phyloP scores from a whole-genome alignment of 2,888 invertebrate genomes.

The Hermodice carunculata region DNA sequence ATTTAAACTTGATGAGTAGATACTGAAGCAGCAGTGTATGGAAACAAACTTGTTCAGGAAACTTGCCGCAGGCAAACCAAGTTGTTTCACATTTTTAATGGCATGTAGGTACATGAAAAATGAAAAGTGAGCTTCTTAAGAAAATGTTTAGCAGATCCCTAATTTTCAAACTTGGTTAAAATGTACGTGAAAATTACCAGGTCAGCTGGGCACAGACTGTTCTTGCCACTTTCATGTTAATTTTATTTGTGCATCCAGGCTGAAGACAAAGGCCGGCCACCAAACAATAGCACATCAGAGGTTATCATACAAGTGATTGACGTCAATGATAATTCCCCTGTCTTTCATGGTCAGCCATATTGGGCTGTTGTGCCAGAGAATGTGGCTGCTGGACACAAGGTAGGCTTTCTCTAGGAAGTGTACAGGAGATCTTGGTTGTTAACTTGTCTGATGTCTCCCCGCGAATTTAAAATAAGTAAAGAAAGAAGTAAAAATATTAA shows the following conservation, averaged over 20 bases:
- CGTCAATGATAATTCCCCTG: constrained; percentile 19
- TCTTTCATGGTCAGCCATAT: constrained; percentile 12
- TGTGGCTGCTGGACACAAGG: neutral
- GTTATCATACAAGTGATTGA: constrained; percentile 34
- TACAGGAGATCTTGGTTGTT: neutral
- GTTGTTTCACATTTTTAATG: neutral
- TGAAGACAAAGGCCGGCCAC: constrained; percentile 13
- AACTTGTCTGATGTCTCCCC: no score
- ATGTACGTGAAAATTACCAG: no score
- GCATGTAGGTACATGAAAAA: neutral
- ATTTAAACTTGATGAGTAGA: no score
- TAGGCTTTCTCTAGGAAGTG: neutral
- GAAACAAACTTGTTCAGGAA: neutral
- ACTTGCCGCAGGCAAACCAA: neutral
- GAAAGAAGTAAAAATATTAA: neutral
- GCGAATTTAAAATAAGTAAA: no score
- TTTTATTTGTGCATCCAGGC: neutral
- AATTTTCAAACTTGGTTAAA: no score
- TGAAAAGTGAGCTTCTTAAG: no score
- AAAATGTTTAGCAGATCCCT: no score
- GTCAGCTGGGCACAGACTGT: neutral
- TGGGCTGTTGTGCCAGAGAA: neutral
- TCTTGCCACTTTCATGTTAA: neutral
- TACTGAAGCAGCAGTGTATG: no score
- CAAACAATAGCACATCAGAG: constrained; percentile 39